These are phyloP conservation scores for Phaenicophaeus curvirostris DNA, from an alignment of 2,797 vertebrate species.

Conservation along the genomic window DNA sequence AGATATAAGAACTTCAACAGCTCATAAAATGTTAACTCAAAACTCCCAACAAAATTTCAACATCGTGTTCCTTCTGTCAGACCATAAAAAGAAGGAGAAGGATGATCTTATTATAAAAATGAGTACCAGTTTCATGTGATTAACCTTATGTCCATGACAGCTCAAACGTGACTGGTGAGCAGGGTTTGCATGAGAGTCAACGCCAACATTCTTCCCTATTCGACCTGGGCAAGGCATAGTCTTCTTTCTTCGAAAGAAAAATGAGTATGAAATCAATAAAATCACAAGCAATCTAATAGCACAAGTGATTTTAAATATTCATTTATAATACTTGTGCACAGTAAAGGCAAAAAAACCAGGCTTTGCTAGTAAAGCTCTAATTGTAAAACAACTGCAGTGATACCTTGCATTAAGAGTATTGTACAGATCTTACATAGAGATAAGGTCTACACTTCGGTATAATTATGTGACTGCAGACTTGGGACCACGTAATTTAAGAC, in stretches of 20 bases:
- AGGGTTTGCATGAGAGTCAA: too few species aligned
- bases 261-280: neutral
- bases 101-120: too few species aligned
- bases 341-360: neutral
- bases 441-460: neutral
- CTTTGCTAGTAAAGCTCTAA: neutral
- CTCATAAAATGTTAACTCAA: neutral
- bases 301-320: slow-evolving; percentile 16
- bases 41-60: too few species aligned
- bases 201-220: neutral
- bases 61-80: too few species aligned
- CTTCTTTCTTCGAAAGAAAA: neutral
- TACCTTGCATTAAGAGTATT: neutral
- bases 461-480: neutral
- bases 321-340: slow-evolving; percentile 50
- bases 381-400: neutral
- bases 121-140: too few species aligned
- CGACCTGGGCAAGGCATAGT: neutral
- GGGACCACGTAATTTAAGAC: neutral
- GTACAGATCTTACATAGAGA: neutral
- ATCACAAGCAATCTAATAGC: neutral
- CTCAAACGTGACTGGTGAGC: too few species aligned
- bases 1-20: neutral
- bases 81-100: too few species aligned
- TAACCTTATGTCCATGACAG: too few species aligned